A percentile compares a stretch with the other conserved stretches of the same genome.
These are phyloP conservation scores for Colinus virginianus DNA, from an alignment of 2,113 vertebrate genomes.

Conservation along the genomic window DNA sequence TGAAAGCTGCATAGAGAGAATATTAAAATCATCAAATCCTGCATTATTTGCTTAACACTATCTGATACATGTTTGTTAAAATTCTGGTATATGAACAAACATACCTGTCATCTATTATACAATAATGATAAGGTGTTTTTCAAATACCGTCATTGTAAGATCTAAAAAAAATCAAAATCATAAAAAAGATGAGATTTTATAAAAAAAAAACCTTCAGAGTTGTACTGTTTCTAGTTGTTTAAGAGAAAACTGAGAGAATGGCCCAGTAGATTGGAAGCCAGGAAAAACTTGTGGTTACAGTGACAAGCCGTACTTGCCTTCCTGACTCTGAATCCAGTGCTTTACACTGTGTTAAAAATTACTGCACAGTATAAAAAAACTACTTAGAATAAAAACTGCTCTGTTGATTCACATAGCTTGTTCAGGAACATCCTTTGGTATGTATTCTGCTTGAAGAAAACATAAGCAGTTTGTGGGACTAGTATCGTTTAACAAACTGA, in stretches of 20 bases:
- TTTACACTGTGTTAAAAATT: neutral
- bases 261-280: neutral
- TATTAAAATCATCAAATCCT: neutral
- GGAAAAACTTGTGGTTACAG: neutral
- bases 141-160: neutral
- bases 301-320: neutral
- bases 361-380: neutral
- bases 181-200: neutral
- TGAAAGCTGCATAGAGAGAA: neutral
- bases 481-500: neutral
- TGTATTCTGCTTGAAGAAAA: conserved; percentile 3
- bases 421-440: neutral
- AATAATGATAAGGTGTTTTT: neutral
- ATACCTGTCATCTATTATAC: neutral
- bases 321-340: neutral
- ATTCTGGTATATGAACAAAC: neutral
- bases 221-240: neutral
- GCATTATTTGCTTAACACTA: neutral
- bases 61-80: neutral
- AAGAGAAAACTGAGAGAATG: neutral
- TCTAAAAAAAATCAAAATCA: neutral
- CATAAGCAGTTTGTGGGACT: neutral
- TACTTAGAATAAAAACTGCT: neutral
- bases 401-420: neutral
- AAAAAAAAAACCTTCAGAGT: neutral